phyloP scores from a whole-genome alignment of 2,888 invertebrate genomes.

The Oxycera nigricornis region DNA sequence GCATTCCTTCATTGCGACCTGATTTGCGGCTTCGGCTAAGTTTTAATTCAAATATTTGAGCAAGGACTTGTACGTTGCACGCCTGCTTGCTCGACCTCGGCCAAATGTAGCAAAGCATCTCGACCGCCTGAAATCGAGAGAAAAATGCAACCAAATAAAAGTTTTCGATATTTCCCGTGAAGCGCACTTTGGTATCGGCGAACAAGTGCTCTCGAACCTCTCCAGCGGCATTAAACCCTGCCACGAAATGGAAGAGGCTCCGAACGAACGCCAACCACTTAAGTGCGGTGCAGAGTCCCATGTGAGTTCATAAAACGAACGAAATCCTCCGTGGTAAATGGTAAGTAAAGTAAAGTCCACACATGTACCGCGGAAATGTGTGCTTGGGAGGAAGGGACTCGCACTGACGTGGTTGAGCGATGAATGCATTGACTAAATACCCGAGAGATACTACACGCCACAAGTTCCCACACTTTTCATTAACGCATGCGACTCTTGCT shows the following conservation, averaged over 20 bases:
- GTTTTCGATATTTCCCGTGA: too few species aligned
- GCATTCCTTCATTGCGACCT: background rate
- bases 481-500: slow-evolving; percentile 36
- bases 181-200: slow-evolving; percentile 21
- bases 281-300: slow-evolving; percentile 42
- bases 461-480: slow-evolving; percentile 46
- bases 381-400: background rate
- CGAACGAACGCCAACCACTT: slow-evolving; percentile 47
- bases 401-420: background rate
- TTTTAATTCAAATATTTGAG: background rate
- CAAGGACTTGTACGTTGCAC: too few species aligned
- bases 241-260: slow-evolving; percentile 39
- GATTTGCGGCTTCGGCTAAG: background rate
- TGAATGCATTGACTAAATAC: slow-evolving; percentile 18
- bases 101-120: too few species aligned
- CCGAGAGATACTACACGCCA: slow-evolving; percentile 26
- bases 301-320: slow-evolving; percentile 38
- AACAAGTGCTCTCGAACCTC: slow-evolving; percentile 29
- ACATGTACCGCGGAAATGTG: slow-evolving; percentile 10
- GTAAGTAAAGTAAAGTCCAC: background rate
- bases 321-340: background rate
- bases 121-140: too few species aligned
- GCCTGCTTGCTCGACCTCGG: too few species aligned
- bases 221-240: slow-evolving; percentile 19
- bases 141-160: too few species aligned